A percentile compares a stretch with the other conserved stretches of the same genome.
These are phyloP conservation scores for Chloroclystis v-ata DNA, from an alignment of 2,888 invertebrate genomes.

Conservation along the genomic window DNA sequence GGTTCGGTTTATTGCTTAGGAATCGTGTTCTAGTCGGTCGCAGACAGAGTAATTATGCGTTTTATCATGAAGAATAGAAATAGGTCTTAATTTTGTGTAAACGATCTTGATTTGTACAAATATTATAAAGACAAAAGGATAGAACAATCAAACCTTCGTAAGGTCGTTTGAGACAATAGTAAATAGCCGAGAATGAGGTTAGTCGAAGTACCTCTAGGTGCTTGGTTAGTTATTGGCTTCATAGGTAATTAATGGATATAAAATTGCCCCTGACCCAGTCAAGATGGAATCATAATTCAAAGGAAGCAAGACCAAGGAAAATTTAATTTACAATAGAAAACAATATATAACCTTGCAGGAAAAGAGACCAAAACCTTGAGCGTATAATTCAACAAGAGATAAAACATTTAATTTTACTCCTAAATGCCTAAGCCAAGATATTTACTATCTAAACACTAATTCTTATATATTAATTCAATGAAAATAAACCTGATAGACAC, in stretches of 20 bases:
- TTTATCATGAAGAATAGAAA: too few species aligned
- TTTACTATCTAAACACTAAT: too few species aligned
- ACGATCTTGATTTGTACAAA: too few species aligned
- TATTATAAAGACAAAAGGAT: constrained; percentile 27
- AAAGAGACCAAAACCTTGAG: constrained; percentile 17
- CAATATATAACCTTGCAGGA: constrained; percentile 17
- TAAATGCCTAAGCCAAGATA: too few species aligned
- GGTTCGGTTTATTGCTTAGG: too few species aligned
- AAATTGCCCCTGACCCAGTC: constrained; percentile 56
- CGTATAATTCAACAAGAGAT: constrained; percentile 6
- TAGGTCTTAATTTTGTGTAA: too few species aligned
- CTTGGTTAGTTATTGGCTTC: constrained; percentile 51
- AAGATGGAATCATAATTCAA: constrained; percentile 44
- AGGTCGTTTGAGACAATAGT: constrained; percentile 57
- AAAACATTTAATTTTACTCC: not conserved
- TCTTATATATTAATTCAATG: too few species aligned
- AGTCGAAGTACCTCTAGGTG: not conserved
- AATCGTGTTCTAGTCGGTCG: too few species aligned
- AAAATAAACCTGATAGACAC: too few species aligned
- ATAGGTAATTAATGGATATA: constrained; percentile 46
- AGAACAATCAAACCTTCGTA: constrained; percentile 41
- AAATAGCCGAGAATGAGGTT: constrained; percentile 51
- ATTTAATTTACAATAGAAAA: constrained; percentile 41
- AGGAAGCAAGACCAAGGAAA: constrained; percentile 52
- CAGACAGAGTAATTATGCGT: too few species aligned